A percentile compares a stretch with the other conserved stretches of the same genome.
These are phyloP conservation scores for Ivindomyrus marchei DNA, from an alignment of 2,113 vertebrate species.

Conservation along the genomic window DNA sequence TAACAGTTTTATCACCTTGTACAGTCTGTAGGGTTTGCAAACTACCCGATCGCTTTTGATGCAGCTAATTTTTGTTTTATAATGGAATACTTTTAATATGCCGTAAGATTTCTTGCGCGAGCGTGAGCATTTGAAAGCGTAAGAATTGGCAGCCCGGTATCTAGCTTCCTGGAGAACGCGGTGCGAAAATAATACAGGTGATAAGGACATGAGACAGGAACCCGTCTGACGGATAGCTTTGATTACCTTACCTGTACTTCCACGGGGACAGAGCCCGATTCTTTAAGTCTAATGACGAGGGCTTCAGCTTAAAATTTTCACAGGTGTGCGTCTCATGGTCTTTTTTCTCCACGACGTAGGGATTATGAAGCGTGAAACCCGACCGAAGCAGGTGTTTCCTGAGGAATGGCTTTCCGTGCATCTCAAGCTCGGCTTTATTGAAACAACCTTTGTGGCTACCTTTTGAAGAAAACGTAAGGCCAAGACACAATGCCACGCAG, in stretches of 20 bases:
- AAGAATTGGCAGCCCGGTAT: too few relatives aligned
- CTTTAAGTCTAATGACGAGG: neutral
- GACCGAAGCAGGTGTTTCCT: neutral
- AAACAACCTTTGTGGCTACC: slow-evolving; percentile 27
- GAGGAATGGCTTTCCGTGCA: neutral
- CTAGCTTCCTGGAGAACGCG: neutral
- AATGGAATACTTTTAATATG: too few relatives aligned
- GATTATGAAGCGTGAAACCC: neutral
- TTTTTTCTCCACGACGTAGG: neutral
- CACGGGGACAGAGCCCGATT: slow-evolving; percentile 77
- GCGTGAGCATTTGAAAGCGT: too few relatives aligned
- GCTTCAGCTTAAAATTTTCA: slow-evolving; percentile 24
- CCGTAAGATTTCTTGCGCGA: too few relatives aligned
- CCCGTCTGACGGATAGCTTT: neutral
- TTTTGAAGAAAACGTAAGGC: neutral
- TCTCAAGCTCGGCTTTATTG: neutral
- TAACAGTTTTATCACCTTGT: too few relatives aligned
- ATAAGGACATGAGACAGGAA: neutral
- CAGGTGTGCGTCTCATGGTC: slow-evolving; percentile 37
- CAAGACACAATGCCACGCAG: neutral
- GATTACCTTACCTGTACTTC: slow-evolving; percentile 54
- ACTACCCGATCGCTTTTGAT: too few relatives aligned
- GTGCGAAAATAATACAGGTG: neutral
- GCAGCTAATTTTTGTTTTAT: too few relatives aligned
- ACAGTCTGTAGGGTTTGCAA: too few relatives aligned